Evolutionary conservation across 1,140 invertebrate genomes (phyloP), one percentile per base, ranked within the genome.

Genomic region (Bradysia coprophila): DNA sequence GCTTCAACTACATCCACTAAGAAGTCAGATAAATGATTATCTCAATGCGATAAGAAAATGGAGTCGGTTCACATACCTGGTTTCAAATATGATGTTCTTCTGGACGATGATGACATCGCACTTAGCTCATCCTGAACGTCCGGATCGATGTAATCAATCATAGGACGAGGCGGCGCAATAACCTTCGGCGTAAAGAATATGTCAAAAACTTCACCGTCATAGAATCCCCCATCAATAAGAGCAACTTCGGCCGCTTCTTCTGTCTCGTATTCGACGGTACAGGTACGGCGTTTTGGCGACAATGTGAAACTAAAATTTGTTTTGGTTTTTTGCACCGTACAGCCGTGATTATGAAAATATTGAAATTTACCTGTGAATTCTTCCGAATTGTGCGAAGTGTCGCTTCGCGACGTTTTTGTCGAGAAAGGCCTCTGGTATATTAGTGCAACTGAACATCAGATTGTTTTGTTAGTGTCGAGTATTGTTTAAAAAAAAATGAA

Each of bases 321-420:
- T n/a, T n/a, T n/a, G n/a, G n/a, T n/a, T n/a, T n/a, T n/a, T n/a
- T n/a, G n/a, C n/a, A n/a, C n/a, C n/a, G n/a, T n/a, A n/a, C n/a
- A n/a, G n/a, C n/a, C n/a, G n/a, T n/a, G n/a, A n/a, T n/a, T n/a
- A n/a, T n/a, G n/a, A n/a, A n/a, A n/a, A n/a, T n/a, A n/a, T n/a
- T n/a, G n/a, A n/a, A n/a, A n/a, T n/a, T n/a, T n/a, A n/a, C n/a
- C n/a, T n/a, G n/a, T 65, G 56, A 13, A 76, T 64, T 28, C 57
- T 63, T 0, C 78, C 78, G 55, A 72, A 81, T 43, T 72, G 67
- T 8, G 63, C 57, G 43, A 81, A 81, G 50, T 79, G 72, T 40
- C 68, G 63, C 44, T 73, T 74, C 2, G 74, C 76, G 37, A 66
- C 53, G 40, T 57, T 53, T 49, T 70, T 66, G 47, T 73, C 56